Percentiles rank a stretch among this genome's conserved stretches.
Evolutionary conservation across 2,888 invertebrate species (phyloP).

Genomic region (Cantharis flavilabris): DNA sequence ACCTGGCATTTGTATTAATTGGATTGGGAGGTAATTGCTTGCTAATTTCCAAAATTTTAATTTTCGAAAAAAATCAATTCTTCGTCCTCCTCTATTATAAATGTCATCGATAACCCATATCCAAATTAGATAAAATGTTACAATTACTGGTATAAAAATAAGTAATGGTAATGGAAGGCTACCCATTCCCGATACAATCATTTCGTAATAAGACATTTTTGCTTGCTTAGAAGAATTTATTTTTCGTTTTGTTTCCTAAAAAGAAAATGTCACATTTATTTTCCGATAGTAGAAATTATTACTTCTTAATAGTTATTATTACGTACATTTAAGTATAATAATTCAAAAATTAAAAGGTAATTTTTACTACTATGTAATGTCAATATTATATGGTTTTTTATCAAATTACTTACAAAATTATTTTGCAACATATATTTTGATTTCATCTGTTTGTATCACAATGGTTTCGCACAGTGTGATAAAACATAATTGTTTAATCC

Average conservation of each 20-base stretch:
- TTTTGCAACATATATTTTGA: neutral
- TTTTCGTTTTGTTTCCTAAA: neutral
- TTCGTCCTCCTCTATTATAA: conserved; percentile 61
- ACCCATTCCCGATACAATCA: neutral
- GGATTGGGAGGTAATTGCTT: conserved; percentile 83
- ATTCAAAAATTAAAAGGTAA: too few species aligned
- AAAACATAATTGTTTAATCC: neutral
- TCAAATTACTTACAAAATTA: neutral
- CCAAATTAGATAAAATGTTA: conserved; percentile 67
- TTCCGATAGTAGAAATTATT: too few species aligned
- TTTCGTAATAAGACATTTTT: neutral
- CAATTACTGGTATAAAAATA: neutral
- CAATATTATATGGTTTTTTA: neutral
- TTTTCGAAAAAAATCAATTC: conserved; percentile 58
- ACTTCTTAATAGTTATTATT: too few species aligned
- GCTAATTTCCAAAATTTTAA: conserved; percentile 75
- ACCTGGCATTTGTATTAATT: conserved; percentile 82
- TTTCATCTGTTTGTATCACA: neutral
- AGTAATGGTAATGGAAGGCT: neutral
- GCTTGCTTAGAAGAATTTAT: neutral
- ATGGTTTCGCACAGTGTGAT: neutral
- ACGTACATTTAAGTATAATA: too few species aligned
- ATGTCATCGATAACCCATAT: conserved; percentile 63
- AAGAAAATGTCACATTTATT: too few species aligned
- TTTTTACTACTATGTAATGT: neutral